These are phyloP conservation scores for Psittacula cyanocephala DNA, from an alignment of 2,113 vertebrate species.

Conservation along the genomic window DNA sequence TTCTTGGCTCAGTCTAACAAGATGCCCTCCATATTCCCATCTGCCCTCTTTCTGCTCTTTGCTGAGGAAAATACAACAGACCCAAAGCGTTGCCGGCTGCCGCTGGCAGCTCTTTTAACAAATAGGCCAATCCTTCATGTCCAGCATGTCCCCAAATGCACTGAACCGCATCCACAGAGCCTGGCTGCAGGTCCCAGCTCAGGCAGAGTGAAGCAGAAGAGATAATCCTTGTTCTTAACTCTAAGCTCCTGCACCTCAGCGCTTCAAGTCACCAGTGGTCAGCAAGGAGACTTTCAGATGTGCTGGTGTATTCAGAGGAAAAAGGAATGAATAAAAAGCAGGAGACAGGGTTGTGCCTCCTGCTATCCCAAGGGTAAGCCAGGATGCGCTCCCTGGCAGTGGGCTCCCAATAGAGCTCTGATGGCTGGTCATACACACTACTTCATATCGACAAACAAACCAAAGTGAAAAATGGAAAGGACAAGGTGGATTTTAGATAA, in stretches of 20 bases:
- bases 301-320: not conserved
- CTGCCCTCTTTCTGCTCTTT: not conserved
- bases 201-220: not conserved
- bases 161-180: not conserved
- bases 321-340: not conserved
- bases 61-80: not conserved
- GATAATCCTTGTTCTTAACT: not conserved
- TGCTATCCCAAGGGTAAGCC: not conserved
- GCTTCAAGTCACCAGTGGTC: not conserved
- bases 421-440: not conserved
- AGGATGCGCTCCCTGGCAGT: not conserved
- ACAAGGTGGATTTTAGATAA: not conserved
- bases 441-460: not conserved
- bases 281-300: not conserved
- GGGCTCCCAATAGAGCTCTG: not conserved
- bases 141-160: not conserved
- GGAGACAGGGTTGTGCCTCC: not conserved
- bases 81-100: not conserved
- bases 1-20: not conserved
- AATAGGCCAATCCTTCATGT: not conserved
- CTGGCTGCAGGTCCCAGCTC: not conserved
- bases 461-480: not conserved
- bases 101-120: not conserved
- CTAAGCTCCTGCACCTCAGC: conserved; percentile 12
- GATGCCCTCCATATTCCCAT: not conserved